Conservation (phyloP, 1,140 invertebrate genomes). For the Macrobrachium rosenbergii region DNA sequence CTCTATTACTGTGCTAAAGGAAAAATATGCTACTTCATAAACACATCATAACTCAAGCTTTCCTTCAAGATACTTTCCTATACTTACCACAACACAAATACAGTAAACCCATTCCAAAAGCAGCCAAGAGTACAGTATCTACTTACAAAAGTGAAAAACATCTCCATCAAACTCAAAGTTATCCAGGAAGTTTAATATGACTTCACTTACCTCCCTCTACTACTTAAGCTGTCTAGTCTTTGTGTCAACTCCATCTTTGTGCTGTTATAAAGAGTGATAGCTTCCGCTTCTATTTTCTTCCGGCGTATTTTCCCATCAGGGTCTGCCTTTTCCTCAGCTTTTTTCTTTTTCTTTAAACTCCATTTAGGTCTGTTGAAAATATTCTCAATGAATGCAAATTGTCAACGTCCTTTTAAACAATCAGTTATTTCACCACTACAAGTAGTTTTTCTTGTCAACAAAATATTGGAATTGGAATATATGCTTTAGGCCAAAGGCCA, state of each 20-base stretch:
- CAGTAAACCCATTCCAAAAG: no score
- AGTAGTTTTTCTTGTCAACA: no score
- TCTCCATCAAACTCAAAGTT: not conserved
- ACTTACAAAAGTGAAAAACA: not conserved
- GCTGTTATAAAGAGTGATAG: constrained; percentile 62
- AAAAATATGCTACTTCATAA: no score
- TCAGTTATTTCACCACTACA: no score
- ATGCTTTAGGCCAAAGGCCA: no score
- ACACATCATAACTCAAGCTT: no score
- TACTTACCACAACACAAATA: no score
- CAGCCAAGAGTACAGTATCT: no score
- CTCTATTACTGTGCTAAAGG: no score
- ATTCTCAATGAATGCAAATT: not conserved
- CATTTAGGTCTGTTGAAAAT: constrained; percentile 58
- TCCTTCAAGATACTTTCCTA: no score
- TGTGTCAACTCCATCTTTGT: constrained; percentile 59
- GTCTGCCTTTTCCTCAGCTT: constrained; percentile 33
- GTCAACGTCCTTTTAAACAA: not conserved
- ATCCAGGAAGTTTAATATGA: not conserved
- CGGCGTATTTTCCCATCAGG: constrained; percentile 34
- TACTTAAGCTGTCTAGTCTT: constrained; percentile 61
- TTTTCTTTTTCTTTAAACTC: constrained; percentile 60
- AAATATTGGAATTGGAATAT: no score
- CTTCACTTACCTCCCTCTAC: constrained; percentile 49
- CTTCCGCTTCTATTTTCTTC: constrained; percentile 47